Conservation (phyloP, 2,113 vertebrate genomes). For the Bubo blakistoni region DNA sequence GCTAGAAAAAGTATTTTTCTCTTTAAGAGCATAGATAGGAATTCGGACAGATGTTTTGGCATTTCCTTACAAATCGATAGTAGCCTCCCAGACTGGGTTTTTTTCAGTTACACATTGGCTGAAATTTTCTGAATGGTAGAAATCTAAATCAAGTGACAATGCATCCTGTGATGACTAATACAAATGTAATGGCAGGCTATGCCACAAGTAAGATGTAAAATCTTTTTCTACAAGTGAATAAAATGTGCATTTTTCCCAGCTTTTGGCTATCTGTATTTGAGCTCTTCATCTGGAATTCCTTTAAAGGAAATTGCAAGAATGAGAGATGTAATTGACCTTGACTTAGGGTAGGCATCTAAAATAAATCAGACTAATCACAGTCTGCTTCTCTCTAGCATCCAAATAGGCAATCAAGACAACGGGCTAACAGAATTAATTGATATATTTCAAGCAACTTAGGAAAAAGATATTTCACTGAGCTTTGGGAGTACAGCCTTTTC, state of each 20-base stretch:
- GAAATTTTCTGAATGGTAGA: neutral
- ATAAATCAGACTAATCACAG: conserved; percentile 51
- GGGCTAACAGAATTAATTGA: conserved; percentile 34
- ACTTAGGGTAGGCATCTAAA: conserved; percentile 20
- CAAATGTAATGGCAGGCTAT: neutral
- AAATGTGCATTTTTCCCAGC: neutral
- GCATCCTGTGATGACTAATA: neutral
- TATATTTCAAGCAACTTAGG: conserved; percentile 4
- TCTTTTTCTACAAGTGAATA: neutral
- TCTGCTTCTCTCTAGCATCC: neutral
- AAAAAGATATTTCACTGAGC: conserved; percentile 2
- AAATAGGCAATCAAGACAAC: conserved; percentile 50
- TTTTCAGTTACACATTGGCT: neutral
- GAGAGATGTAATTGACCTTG: conserved; percentile 17
- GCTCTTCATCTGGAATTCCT: neutral
- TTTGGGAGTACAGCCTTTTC: neutral
- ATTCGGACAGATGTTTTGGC: neutral
- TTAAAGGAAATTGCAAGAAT: neutral
- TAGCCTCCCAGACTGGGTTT: neutral
- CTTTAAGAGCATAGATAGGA: neutral
- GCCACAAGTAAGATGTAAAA: neutral
- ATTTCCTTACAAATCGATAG: neutral
- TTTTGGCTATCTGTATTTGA: neutral
- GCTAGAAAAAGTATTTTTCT: neutral
- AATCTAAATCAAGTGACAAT: neutral